Evolutionary conservation across 2,113 vertebrate species (phyloP).

Genomic region (Pelusios castaneus): DNA sequence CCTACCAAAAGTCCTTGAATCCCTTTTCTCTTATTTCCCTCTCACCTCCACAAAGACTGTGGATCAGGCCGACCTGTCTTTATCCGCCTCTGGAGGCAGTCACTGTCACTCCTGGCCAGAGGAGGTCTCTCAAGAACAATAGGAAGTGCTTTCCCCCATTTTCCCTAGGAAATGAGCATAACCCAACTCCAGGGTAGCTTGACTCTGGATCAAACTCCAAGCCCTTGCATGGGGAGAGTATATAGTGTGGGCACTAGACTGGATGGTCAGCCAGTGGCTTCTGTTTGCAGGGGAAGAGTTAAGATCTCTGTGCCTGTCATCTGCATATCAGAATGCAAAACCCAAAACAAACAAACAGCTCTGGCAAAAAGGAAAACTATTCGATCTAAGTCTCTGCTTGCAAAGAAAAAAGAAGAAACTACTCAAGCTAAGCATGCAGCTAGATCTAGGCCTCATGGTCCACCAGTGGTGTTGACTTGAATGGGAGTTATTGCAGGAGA

Average conservation of each 20-base stretch:
- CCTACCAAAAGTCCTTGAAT: background rate
- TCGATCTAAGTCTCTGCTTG: too few relatives aligned
- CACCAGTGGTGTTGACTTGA: background rate
- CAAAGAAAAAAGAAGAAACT: too few relatives aligned
- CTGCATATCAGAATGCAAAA: background rate
- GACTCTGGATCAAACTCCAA: too few relatives aligned
- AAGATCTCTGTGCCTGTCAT: background rate
- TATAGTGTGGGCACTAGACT: background rate
- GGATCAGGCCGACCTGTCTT: background rate
- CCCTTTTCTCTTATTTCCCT: background rate
- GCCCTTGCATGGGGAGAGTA: background rate
- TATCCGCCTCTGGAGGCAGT: background rate
- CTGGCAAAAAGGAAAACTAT: too few relatives aligned
- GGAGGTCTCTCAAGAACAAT: background rate
- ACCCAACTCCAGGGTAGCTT: background rate
- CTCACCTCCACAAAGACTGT: background rate
- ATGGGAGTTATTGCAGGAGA: background rate
- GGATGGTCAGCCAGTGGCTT: accelerated
- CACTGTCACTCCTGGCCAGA: background rate
- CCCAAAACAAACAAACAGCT: too few relatives aligned
- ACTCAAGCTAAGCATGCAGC: accelerated
- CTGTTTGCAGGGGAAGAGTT: background rate
- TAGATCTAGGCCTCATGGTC: accelerated
- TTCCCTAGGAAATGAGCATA: background rate
- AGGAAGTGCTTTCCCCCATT: background rate